Evolutionary conservation across 2,113 vertebrate species (phyloP), one percentile per base, ranked within the genome.

Genomic region (Balaeniceps rex): DNA sequence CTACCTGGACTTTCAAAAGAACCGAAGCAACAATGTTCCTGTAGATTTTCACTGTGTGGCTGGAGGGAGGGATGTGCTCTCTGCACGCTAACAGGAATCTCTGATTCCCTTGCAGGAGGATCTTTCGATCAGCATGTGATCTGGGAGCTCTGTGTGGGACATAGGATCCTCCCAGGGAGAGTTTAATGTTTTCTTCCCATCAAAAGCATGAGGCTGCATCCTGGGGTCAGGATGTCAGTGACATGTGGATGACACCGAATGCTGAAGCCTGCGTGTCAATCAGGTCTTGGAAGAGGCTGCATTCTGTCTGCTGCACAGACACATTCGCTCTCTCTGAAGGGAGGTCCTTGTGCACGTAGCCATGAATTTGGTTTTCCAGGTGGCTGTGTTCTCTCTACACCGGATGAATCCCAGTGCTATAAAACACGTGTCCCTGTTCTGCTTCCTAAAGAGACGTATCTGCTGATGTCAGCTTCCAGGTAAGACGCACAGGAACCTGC

Each of bases 391-490:
- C 57, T 63, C 54, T 70, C 49, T 22, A 1, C 1, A 13, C 71
- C 5, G 11, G 74, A 94, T 49, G 29, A 71, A 57, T 65, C 82
- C 34, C 51, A 63, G 74, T 1, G 10, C 71, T 91, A 61, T 70
- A 46, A 80, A 79, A 68, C 36, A 60, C 3, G 6, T 65, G 46
- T 93, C 66, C 74, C 74, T 65, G 31, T 33, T 87, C 63, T 81
- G 61, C 71, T 83, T 79, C 78, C 89, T 74, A 22, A 71, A 55
- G 61, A 85, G 40, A 69, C 33, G 42, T 31, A 76, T 92, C 74
- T 82, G 78, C 81, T 74, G 84, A 87, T 69, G 87, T 80, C 83
- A 76, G 9, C 91, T 91, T 49, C 63, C 91, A 97, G 89, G 94
- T 93, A 76, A 66, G 84, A 54, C 3, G 1, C 38, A 31, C 69